Base-by-base conservation (phyloP, 2,113 vertebrate species). In the Recurvirostra avosetta region DNA sequence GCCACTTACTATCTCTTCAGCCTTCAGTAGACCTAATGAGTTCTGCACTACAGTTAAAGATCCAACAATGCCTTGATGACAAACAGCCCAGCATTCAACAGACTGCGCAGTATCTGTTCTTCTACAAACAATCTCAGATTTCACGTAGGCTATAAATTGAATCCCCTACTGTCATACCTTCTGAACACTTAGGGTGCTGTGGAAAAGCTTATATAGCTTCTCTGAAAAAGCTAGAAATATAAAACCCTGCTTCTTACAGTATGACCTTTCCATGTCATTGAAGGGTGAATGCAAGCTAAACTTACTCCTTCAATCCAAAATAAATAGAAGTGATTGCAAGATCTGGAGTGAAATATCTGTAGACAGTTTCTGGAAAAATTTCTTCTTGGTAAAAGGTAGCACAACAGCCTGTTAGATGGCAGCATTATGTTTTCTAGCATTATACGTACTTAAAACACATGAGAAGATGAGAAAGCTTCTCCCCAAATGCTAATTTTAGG, bases 181-280 rank as follows among this genome's bases (percentile, higher is more conserved):
- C 70, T 85, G 85, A 92, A 90, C 87, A 25, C 78, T 88, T 90
- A 88, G 53, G 73, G 62, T 94, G 66, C 84, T 94, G 32, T 79
- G 8, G 50, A 84, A 92, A 97, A 96, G 59, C 90, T 96, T 93
- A 85, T 71, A 41, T 86, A 53, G 30, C 90, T 91, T 96, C 90
- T 84, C 45, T 29, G 91, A 91, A 97, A 95, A 97, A 96, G 94
- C 8, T 4, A 58, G 71, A 53, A 79, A 94, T 96, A 92, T 79
- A 96, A 96, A 97, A 22, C 56, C 25, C 77, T 71, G 81, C 76
- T 90, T 93, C 92, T 97, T 63, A 43, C 30, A 12, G 6, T 30
- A 36, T 93, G 87, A 96, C 94, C 94, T 92, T 96, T 97, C 95
- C 88, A 20, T 96, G 73, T 75, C 91, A 92, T 77, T 92, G 89